Evolutionary conservation across 1,140 invertebrate species (phyloP).

Genomic region (Drosophila seguyi): DNA sequence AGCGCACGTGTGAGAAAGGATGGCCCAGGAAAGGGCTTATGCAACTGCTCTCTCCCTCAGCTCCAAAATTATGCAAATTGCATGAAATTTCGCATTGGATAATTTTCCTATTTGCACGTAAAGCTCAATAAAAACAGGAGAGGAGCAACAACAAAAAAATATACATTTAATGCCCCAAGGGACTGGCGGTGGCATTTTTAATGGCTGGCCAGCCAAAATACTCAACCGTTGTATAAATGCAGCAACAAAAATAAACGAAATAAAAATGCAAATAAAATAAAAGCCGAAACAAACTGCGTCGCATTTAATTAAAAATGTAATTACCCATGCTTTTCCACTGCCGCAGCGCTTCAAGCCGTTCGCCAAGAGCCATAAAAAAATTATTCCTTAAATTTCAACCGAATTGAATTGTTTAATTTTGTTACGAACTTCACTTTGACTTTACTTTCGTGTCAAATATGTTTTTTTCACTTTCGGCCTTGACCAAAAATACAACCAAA

Average conservation of each 20-base stretch:
- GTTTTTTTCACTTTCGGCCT: neutral
- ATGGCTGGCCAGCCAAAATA: conserved; percentile 28
- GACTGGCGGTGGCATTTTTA: conserved; percentile 21
- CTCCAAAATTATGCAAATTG: conserved; percentile 44
- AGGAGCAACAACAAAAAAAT: neutral
- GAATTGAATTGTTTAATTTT: conserved; percentile 37
- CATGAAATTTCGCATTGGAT: conserved; percentile 46
- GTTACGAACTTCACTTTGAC: neutral
- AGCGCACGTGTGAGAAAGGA: conserved; percentile 44
- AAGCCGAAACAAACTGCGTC: conserved; percentile 34
- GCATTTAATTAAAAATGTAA: conserved; percentile 57
- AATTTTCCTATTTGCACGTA: conserved; percentile 52
- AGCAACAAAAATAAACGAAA: conserved; percentile 37
- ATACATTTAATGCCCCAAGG: conserved; percentile 31
- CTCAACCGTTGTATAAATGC: conserved; percentile 37
- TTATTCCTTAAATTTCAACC: conserved; percentile 12
- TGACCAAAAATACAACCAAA: neutral
- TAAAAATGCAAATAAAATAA: conserved; percentile 44
- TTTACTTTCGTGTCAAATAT: neutral
- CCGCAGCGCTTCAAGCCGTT: conserved; percentile 25
- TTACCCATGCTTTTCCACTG: conserved; percentile 36
- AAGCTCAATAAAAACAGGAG: conserved; percentile 31
- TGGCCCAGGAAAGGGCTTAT: conserved; percentile 29
- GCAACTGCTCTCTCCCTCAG: conserved; percentile 7
- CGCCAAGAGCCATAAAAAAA: conserved; percentile 19